These are phyloP conservation scores for Nemoura dubitans DNA, from an alignment of 2,888 invertebrate species.

Conservation along the genomic window DNA sequence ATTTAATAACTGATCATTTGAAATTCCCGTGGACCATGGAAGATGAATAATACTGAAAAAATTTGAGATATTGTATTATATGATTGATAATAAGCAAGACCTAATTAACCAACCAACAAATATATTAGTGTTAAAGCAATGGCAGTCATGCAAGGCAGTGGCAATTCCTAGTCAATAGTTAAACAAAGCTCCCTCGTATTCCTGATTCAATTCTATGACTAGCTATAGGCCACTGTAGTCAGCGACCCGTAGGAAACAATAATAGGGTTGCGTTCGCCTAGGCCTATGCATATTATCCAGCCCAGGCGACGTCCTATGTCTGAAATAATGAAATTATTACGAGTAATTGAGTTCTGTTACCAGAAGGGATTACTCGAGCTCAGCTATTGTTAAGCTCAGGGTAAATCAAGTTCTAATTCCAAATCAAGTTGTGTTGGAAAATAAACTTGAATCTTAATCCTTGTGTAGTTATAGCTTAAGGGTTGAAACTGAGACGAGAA, in stretches of 20 bases:
- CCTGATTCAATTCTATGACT: no score
- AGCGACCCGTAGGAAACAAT: background rate
- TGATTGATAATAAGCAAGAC: no score
- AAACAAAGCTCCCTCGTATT: no score
- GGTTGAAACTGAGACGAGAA: background rate
- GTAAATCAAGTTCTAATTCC: background rate
- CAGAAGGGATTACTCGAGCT: background rate
- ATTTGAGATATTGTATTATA: no score
- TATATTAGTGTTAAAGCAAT: no score
- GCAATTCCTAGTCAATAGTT: no score
- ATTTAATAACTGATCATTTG: no score
- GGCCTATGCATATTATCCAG: background rate
- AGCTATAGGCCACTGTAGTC: no score
- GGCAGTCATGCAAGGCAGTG: no score
- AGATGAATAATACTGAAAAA: no score
- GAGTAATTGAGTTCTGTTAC: slow-evolving; percentile 19
- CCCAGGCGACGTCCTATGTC: background rate
- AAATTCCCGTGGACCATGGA: no score
- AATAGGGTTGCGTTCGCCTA: background rate
- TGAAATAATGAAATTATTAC: slow-evolving; percentile 21
- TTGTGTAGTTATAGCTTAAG: background rate
- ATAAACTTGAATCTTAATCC: background rate
- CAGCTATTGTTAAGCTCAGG: background rate
- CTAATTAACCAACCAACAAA: no score
- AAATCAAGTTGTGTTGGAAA: background rate